phyloP scores from a whole-genome alignment of 2,113 vertebrate species.

The Mugil cephalus region DNA sequence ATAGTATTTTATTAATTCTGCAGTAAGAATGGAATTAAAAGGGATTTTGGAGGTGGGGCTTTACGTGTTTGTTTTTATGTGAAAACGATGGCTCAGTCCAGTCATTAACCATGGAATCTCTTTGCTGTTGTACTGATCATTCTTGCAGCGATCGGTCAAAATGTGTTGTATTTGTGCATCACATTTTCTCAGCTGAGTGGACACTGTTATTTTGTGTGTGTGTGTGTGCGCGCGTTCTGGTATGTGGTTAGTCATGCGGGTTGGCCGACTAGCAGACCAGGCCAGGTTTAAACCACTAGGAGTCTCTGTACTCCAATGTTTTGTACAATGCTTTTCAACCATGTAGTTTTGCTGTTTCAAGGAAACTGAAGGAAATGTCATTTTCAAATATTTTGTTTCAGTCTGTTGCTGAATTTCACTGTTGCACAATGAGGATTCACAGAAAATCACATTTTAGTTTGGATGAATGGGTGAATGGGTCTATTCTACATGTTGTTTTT shows the following conservation, averaged over 20 bases:
- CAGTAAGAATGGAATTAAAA: too few species aligned
- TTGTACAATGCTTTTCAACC: background rate
- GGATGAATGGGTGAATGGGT: too few species aligned
- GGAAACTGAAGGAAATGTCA: background rate
- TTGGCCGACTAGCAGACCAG: slow-evolving; percentile 3
- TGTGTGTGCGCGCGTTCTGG: slow-evolving; percentile 11
- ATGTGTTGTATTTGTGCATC: slow-evolving; percentile 8
- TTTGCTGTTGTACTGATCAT: background rate
- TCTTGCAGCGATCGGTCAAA: background rate
- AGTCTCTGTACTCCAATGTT: slow-evolving; percentile 50
- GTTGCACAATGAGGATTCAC: background rate
- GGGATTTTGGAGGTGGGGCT: background rate
- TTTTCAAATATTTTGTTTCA: background rate
- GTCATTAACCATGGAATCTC: background rate
- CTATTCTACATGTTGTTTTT: too few species aligned
- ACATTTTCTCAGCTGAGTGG: slow-evolving; percentile 35
- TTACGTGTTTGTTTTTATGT: background rate
- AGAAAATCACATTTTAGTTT: too few species aligned
- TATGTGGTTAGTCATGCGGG: slow-evolving; percentile 59
- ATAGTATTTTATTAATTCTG: too few species aligned
- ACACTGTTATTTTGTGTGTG: slow-evolving; percentile 29
- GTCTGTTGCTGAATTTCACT: background rate
- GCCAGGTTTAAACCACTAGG: slow-evolving; percentile 52
- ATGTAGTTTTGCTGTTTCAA: background rate
- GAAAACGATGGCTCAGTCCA: background rate